Evolutionary conservation across 2,888 invertebrate species (phyloP), one percentile per base, ranked within the genome.

Genomic region (Caenorhabditis sp.): DNA sequence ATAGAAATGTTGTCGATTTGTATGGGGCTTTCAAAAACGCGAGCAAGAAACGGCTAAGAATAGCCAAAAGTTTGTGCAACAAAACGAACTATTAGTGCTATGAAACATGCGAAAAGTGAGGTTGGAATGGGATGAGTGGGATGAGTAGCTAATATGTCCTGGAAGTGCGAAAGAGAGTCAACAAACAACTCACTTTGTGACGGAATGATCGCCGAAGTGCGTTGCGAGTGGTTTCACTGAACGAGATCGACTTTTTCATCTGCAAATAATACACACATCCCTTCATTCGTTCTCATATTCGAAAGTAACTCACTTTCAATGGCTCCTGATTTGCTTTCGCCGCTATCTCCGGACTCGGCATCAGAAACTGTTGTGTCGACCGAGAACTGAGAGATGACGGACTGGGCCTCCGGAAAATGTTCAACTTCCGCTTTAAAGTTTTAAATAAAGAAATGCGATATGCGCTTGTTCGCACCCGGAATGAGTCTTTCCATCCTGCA

Each of bases 241-340:
- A 75, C 39, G 78, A 72, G 22, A 75, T 78, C 24, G 78, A 78
- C 48, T 75, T 74, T 62, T 71, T 70, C 68, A 78, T 71, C 77
- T 77, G 66, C 22, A 77, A 77, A n/a, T n/a, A n/a, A n/a, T n/a
- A n/a, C n/a, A n/a, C n/a, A n/a, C n/a, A n/a, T n/a, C n/a, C n/a
- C n/a, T n/a, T n/a, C n/a, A n/a, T n/a, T n/a, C n/a, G n/a, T n/a
- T n/a, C n/a, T n/a, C n/a, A n/a, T n/a, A n/a, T n/a, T n/a, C n/a
- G 20, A 17, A 24, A 24, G 26, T 24, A 9, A 22, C 32, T 15
- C 15, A 62, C 56, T 17, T 62, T 63, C 9, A 30, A 13, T 5
- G 41, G 4, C 35, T 58, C 58, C n/a, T 20, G 59, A 8, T 70
- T 58, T 13, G 59, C 43, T 45, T 45, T 59, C 9, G 52, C 37